phyloP scores from a whole-genome alignment of 2,797 vertebrate species.

The Paramormyrops hopkinsi region DNA sequence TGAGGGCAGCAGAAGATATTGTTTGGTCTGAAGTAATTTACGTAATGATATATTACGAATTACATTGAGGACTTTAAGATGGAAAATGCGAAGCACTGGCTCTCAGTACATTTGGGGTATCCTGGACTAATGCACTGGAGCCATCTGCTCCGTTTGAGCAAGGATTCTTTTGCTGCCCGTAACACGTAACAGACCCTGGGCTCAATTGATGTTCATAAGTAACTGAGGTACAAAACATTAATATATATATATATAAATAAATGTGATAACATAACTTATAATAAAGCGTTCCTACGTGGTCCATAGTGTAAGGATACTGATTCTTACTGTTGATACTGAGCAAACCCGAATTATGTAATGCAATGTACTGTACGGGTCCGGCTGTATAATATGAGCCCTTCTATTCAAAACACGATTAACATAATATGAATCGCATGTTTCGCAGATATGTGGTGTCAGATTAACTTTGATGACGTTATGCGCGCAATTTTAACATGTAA shows the following conservation, averaged over 20 bases:
- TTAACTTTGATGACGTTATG: not conserved
- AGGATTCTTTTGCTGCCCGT: not conserved
- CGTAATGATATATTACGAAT: not conserved
- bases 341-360: not conserved
- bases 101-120: not conserved
- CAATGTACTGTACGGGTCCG: not conserved
- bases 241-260: not conserved
- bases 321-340: not conserved
- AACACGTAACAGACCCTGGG: not conserved
- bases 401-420: not conserved
- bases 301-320: not conserved
- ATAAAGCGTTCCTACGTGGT: not conserved
- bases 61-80: slow-evolving; percentile 8
- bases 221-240: not conserved
- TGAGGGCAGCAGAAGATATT: slow-evolving; percentile 43
- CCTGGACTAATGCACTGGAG: not conserved
- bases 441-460: not conserved
- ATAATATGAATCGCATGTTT: not conserved
- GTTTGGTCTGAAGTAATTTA: slow-evolving; percentile 46
- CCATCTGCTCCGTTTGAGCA: not conserved
- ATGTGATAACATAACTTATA: not conserved
- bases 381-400: not conserved
- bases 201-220: not conserved
- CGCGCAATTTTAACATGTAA: not conserved
- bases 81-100: not conserved